These are phyloP conservation scores for Pollimyrus isidori DNA, from an alignment of 2,113 vertebrate genomes.

Conservation along the genomic window DNA sequence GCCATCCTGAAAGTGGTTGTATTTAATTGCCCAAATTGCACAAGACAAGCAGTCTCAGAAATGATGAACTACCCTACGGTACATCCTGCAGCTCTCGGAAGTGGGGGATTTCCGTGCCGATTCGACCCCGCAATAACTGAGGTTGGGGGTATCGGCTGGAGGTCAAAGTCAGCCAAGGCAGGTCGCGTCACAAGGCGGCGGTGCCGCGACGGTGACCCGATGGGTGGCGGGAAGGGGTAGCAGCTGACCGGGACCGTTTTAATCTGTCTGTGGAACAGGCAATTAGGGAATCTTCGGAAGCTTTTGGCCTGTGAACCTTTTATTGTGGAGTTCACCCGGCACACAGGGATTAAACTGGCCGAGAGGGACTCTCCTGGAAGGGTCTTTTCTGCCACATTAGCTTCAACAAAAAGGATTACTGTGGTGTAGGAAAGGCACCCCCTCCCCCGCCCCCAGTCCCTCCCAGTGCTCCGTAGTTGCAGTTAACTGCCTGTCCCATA, in stretches of 20 bases:
- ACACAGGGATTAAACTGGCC: slow-evolving; percentile 40
- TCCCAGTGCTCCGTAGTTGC: slow-evolving; percentile 27
- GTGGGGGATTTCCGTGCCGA: not conserved
- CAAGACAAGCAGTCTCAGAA: not conserved
- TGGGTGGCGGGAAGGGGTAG: not conserved
- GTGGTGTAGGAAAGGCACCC: slow-evolving; percentile 26
- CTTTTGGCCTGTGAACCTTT: slow-evolving; percentile 36
- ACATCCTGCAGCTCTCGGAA: not conserved
- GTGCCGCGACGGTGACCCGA: not conserved
- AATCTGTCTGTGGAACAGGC: slow-evolving; percentile 39
- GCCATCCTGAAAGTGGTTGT: not conserved
- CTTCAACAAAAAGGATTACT: slow-evolving; percentile 47
- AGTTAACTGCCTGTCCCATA: slow-evolving; percentile 38
- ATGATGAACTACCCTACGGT: not conserved
- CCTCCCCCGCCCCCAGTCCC: not conserved
- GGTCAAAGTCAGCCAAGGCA: not conserved
- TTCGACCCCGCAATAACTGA: not conserved
- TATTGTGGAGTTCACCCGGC: slow-evolving; percentile 30
- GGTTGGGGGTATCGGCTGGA: not conserved
- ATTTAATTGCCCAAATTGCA: not conserved
- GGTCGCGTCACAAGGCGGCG: not conserved
- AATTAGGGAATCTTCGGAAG: slow-evolving; percentile 43
- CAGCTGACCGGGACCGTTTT: slow-evolving; percentile 22
- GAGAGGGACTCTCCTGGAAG: slow-evolving; percentile 39
- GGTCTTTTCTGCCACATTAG: slow-evolving; percentile 51